Evolutionary conservation across 2,888 invertebrate species (phyloP).

Genomic region (Himalopsyche japonica): DNA sequence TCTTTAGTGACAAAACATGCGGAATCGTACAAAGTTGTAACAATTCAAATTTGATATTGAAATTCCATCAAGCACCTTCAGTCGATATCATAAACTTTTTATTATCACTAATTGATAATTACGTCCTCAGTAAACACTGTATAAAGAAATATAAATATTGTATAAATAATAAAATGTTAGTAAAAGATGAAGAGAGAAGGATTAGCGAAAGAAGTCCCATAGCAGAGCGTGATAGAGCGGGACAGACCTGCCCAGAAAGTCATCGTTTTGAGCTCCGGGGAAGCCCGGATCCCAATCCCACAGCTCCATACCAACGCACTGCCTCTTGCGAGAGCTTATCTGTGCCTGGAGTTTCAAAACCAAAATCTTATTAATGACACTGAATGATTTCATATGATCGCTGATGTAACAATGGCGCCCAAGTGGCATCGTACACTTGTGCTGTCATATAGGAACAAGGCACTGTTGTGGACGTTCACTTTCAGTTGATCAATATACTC

Average conservation of each 20-base stretch:
- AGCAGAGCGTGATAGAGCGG: neutral
- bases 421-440: no score
- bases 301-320: slow-evolving; percentile 73
- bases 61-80: no score
- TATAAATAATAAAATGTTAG: neutral
- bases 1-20: no score
- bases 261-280: slow-evolving; percentile 77
- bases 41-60: no score
- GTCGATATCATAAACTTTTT: no score
- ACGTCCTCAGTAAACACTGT: neutral
- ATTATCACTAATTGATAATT: neutral
- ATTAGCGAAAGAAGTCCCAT: neutral
- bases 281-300: slow-evolving; percentile 86
- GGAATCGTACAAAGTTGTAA: no score
- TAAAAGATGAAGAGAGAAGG: neutral
- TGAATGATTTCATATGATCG: neutral
- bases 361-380: neutral
- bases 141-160: neutral
- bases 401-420: no score
- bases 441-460: no score
- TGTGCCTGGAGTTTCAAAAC: slow-evolving; percentile 61
- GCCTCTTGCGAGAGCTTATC: slow-evolving; percentile 74
- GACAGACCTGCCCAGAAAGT: slow-evolving; percentile 82
- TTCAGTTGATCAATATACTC: no score
- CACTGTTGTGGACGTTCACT: no score